Conservation (phyloP, 1,140 invertebrate species). For the Caenorhabditis inopinata region DNA sequence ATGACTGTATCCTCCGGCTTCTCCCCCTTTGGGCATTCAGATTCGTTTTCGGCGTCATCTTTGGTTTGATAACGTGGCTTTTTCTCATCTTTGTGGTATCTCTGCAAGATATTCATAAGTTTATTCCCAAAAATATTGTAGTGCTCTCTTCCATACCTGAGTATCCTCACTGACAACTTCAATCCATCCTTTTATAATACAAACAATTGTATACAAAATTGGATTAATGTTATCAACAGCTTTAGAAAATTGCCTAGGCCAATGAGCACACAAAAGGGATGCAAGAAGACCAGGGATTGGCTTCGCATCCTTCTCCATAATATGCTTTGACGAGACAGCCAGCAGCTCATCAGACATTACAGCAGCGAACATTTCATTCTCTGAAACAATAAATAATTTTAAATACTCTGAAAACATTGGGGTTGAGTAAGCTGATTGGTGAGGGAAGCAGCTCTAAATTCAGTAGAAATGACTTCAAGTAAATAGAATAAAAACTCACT, state of each 20-base stretch:
- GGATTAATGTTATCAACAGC: not conserved
- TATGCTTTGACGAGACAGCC: not conserved
- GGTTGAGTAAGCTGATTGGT: no score
- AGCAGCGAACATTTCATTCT: not conserved
- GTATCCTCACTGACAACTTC: not conserved
- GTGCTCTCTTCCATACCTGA: no score
- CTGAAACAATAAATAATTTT: no score
- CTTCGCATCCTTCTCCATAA: not conserved
- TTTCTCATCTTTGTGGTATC: not conserved
- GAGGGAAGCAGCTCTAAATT: no score
- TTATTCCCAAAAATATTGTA: no score
- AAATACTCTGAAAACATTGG: no score
- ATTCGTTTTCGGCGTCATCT: not conserved
- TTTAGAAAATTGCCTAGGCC: not conserved
- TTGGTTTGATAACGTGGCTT: not conserved
- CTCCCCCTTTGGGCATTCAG: not conserved
- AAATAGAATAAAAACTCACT: not conserved
- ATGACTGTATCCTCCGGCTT: not conserved
- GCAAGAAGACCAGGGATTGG: not conserved
- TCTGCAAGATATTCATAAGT: no score
- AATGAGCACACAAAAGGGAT: not conserved
- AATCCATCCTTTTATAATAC: slow-evolving; percentile 4
- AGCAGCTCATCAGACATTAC: not conserved
- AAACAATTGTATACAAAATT: not conserved
- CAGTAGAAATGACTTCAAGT: no score